These are phyloP conservation scores for Acholoe squamosa DNA, from an alignment of 2,888 invertebrate species.

Conservation along the genomic window DNA sequence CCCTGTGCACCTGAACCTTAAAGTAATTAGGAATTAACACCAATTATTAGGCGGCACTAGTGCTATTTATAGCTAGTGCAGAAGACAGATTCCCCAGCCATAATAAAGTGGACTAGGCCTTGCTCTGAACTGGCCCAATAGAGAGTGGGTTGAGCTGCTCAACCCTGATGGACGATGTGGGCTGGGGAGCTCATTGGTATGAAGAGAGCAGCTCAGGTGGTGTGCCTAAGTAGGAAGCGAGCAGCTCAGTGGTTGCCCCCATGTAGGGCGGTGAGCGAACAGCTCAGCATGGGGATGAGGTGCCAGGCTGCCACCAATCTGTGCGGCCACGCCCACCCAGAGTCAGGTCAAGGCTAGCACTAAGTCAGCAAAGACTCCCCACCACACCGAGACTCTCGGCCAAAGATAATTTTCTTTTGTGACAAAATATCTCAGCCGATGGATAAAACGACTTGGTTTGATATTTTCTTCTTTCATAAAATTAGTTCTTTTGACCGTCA, in stretches of 20 bases:
- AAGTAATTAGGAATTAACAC: no score
- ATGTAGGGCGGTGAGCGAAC: not conserved
- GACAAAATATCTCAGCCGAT: no score
- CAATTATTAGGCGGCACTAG: no score
- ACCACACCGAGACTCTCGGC: no score
- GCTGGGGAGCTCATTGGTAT: not conserved
- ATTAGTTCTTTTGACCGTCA: no score
- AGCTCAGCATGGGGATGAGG: constrained; percentile 15
- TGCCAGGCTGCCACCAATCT: not conserved
- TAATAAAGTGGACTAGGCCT: not conserved
- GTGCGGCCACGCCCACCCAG: not conserved
- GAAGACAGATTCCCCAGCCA: constrained; percentile 1
- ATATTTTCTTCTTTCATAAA: no score
- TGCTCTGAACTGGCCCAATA: not conserved
- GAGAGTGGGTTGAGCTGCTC: not conserved
- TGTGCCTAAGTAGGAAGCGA: constrained; percentile 7
- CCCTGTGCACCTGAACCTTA: no score
- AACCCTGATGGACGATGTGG: not conserved
- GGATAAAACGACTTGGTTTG: no score
- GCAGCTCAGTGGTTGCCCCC: not conserved
- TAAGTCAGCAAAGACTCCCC: not conserved
- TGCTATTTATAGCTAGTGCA: not conserved
- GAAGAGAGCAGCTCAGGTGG: not conserved
- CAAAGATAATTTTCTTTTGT: no score
- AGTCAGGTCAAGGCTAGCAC: not conserved